Evolutionary conservation across 2,888 invertebrate species (phyloP).

Genomic region (Nomada lathburiana): DNA sequence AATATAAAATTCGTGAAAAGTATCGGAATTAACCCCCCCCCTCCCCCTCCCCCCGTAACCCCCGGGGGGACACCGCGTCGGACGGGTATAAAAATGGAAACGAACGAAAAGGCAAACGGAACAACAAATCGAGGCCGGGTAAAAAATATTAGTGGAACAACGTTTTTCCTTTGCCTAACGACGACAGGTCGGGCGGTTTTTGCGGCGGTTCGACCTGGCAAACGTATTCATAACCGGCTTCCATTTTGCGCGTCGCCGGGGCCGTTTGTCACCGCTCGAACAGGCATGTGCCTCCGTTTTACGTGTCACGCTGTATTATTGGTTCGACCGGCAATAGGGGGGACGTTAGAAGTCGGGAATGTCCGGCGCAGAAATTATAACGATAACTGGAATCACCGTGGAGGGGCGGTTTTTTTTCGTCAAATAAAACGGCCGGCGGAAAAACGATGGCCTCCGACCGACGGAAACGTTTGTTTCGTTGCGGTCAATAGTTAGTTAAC

Average conservation of each 20-base stretch:
- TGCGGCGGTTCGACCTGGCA: not conserved
- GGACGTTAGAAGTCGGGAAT: conserved; percentile 18
- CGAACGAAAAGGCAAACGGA: too few species aligned
- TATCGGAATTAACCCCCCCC: too few species aligned
- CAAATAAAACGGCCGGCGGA: not conserved
- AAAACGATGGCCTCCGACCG: too few species aligned
- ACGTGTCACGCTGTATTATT: conserved; percentile 39
- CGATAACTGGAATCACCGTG: not conserved
- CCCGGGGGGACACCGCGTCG: too few species aligned
- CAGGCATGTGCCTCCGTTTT: conserved; percentile 26
- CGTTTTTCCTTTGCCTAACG: too few species aligned
- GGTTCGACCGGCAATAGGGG: conserved; percentile 5
- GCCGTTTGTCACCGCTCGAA: conserved; percentile 38
- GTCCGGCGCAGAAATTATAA: conserved; percentile 14
- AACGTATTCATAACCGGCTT: conserved; percentile 31
- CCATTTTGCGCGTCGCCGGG: conserved; percentile 22
- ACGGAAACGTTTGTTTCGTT: too few species aligned
- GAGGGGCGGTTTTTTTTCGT: not conserved
- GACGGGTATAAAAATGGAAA: too few species aligned
- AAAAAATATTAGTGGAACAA: too few species aligned
- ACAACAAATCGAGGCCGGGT: too few species aligned
- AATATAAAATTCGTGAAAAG: too few species aligned
- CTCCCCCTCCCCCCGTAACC: too few species aligned
- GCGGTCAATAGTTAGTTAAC: too few species aligned
- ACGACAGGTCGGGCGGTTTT: not conserved